A percentile compares a stretch with the other conserved stretches of the same genome.
These are phyloP conservation scores for Atethmia centrago DNA, from an alignment of 2,888 invertebrate species.

Conservation along the genomic window DNA sequence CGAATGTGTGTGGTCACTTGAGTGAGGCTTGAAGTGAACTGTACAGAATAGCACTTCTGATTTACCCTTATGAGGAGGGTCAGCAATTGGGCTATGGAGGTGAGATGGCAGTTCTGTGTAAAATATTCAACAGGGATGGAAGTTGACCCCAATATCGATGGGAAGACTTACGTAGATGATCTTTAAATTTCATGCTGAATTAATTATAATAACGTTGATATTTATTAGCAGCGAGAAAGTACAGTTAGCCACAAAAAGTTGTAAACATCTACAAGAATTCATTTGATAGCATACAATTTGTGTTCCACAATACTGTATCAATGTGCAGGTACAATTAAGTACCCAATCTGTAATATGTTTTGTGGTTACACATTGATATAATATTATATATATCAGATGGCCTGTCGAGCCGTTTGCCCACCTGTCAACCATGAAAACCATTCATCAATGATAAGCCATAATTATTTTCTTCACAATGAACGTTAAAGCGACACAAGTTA, in stretches of 20 bases:
- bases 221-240: too few relatives aligned
- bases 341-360: too few relatives aligned
- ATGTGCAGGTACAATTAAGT: too few relatives aligned
- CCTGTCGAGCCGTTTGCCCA: not conserved
- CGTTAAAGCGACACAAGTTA: slow-evolving; percentile 27
- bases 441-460: not conserved
- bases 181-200: fast-evolving
- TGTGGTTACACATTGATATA: too few relatives aligned
- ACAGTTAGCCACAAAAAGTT: too few relatives aligned
- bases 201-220: too few relatives aligned
- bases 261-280: too few relatives aligned
- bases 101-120: not conserved
- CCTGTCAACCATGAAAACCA: not conserved
- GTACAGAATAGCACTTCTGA: not conserved
- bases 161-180: not conserved
- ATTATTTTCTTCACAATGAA: slow-evolving; percentile 24
- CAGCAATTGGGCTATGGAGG: not conserved
- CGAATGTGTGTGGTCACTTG: not conserved
- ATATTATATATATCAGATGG: not conserved
- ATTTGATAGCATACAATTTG: too few relatives aligned
- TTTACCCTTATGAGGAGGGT: too few relatives aligned
- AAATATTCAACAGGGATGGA: not conserved
- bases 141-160: not conserved
- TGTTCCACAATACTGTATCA: too few relatives aligned
- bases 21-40: too few relatives aligned